Percentiles rank a stretch among this genome's conserved stretches.
Conservation (phyloP, 2,797 vertebrate genomes). For the Poecilia wingei region DNA sequence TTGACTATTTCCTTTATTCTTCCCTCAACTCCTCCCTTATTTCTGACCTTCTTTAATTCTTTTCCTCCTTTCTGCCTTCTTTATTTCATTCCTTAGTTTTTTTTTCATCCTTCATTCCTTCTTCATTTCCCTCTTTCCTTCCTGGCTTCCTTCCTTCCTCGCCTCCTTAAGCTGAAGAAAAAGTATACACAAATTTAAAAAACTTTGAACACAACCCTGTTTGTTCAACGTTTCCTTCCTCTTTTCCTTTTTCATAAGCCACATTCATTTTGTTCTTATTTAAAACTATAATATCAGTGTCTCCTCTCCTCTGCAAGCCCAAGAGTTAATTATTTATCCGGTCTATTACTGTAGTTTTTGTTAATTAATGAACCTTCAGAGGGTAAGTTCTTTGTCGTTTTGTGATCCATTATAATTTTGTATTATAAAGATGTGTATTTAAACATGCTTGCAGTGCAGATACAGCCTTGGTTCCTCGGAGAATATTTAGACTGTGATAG, state of each 20-base stretch:
- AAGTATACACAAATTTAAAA: not conserved
- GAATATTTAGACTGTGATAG: conserved; percentile 24
- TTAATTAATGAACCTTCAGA: conserved; percentile 13
- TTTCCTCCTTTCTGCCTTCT: not conserved
- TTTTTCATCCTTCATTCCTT: not conserved
- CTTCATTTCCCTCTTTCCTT: too few species aligned
- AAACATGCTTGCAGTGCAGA: not conserved
- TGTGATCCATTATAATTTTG: not conserved
- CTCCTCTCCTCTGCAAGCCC: not conserved
- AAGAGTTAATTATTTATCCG: not conserved
- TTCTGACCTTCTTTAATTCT: not conserved
- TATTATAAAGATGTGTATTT: not conserved
- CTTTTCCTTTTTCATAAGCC: not conserved
- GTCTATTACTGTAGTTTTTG: not conserved
- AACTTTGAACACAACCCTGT: not conserved
- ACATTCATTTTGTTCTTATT: not conserved
- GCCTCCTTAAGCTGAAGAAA: not conserved
- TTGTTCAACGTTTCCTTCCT: not conserved
- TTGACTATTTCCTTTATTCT: not conserved
- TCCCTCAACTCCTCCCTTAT: not conserved
- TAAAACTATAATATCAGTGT: not conserved
- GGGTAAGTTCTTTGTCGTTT: not conserved
- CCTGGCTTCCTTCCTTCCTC: not conserved
- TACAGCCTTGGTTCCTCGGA: not conserved
- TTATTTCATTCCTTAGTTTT: not conserved